phyloP scores from a whole-genome alignment of 1,140 invertebrate species.

The Drosophila oshimai region DNA sequence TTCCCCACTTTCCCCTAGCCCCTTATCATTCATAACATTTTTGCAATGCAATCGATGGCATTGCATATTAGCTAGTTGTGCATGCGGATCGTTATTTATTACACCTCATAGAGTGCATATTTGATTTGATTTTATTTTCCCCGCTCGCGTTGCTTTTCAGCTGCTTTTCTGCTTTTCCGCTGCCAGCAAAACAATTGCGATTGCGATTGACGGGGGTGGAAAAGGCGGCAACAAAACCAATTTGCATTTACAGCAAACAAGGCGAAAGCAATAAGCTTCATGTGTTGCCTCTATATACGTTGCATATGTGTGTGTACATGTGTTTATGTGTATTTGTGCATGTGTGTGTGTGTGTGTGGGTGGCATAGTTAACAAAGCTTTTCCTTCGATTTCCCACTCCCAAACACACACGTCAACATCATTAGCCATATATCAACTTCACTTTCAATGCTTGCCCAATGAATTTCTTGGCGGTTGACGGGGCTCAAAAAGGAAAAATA shows the following conservation, averaged over 20 bases:
- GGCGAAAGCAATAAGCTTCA: conserved; percentile 61
- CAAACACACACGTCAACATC: conserved; percentile 54
- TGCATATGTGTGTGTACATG: not conserved
- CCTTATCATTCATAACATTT: not conserved
- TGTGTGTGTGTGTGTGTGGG: not conserved
- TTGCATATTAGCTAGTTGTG: conserved; percentile 25
- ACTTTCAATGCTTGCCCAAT: conserved; percentile 36
- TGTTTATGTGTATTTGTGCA: not conserved
- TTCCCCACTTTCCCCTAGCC: no score
- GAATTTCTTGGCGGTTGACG: not conserved
- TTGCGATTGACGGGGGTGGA: no score
- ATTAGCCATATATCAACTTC: conserved; percentile 70
- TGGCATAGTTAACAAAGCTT: conserved; percentile 39
- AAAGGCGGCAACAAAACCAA: conserved; percentile 32
- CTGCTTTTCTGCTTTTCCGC: not conserved
- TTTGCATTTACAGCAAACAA: conserved; percentile 61
- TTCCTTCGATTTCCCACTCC: not conserved
- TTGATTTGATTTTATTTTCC: conserved; percentile 64
- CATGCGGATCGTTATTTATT: conserved; percentile 46
- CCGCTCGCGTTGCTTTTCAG: not conserved
- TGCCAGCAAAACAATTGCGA: not conserved
- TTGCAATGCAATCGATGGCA: conserved; percentile 57
- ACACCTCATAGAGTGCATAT: conserved; percentile 29
- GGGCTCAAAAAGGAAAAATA: not conserved
- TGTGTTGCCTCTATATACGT: conserved; percentile 19